A percentile compares a stretch with the other conserved stretches of the same genome.
Evolutionary conservation across 2,888 invertebrate genomes (phyloP).

Genomic region (Philopedon plagiatum): DNA sequence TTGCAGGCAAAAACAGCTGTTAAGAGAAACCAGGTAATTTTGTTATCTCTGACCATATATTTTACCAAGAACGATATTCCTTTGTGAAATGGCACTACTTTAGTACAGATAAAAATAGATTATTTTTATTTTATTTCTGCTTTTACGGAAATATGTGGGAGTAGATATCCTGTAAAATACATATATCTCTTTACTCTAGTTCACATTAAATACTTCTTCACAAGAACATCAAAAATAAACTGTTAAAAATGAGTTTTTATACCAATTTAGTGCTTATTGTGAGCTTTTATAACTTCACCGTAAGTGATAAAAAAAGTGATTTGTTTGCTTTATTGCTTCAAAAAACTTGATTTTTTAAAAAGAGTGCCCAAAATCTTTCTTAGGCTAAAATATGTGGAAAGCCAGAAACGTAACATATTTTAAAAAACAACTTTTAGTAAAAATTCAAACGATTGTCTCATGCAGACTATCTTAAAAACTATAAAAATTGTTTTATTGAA

Average conservation of each 20-base stretch:
- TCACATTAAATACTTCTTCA: slow-evolving; percentile 23
- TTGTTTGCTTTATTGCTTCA: background rate
- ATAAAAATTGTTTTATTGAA: too few relatives aligned
- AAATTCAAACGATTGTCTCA: too few relatives aligned
- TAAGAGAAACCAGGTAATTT: slow-evolving; percentile 30
- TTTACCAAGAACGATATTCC: slow-evolving; percentile 30
- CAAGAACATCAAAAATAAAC: slow-evolving; percentile 27
- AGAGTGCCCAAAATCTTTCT: too few relatives aligned
- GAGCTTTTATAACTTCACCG: slow-evolving; percentile 22
- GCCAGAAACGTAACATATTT: too few relatives aligned
- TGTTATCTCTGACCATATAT: slow-evolving; percentile 33
- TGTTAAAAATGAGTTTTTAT: slow-evolving; percentile 33
- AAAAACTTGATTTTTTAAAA: too few relatives aligned
- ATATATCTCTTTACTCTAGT: slow-evolving; percentile 41
- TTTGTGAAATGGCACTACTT: slow-evolving; percentile 38
- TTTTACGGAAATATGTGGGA: slow-evolving; percentile 65
- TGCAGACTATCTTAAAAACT: too few relatives aligned
- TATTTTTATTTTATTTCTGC: slow-evolving; percentile 43
- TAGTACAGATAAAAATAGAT: slow-evolving; percentile 40
- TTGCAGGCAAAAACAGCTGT: background rate
- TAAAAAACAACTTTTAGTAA: too few relatives aligned
- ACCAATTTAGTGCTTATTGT: slow-evolving; percentile 14
- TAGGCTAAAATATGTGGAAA: too few relatives aligned
- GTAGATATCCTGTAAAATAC: slow-evolving; percentile 60
- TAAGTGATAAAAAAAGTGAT: slow-evolving; percentile 26